Percentiles rank a stretch among this genome's conserved stretches.
These are phyloP conservation scores for Tyrophagus putrescentiae DNA, from an alignment of 1,140 invertebrate species.

Conservation along the genomic window DNA sequence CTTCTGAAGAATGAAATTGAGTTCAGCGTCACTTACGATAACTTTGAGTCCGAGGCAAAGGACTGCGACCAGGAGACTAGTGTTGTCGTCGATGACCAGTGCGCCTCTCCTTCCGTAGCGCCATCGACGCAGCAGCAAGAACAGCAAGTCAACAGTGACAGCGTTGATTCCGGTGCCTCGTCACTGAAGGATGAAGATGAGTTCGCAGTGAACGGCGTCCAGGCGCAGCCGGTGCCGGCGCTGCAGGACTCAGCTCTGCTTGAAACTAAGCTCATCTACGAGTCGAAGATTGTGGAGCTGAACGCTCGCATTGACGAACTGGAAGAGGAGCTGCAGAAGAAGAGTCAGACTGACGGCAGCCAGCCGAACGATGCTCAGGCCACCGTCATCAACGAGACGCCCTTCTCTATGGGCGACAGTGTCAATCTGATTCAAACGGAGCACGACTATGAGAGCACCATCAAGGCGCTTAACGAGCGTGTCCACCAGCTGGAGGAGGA, in stretches of 20 bases:
- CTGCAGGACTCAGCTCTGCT: too few species aligned
- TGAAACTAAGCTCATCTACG: not conserved
- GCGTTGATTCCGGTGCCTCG: not conserved
- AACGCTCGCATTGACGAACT: not conserved
- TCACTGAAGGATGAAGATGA: not conserved
- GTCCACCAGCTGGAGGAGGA: conserved; percentile 1
- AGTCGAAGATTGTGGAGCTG: conserved; percentile 6
- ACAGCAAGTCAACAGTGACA: not conserved
- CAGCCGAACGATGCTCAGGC: not conserved
- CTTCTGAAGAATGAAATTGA: too few species aligned
- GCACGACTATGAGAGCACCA: not conserved
- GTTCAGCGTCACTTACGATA: too few species aligned
- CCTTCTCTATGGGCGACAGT: not conserved
- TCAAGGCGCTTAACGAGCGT: not conserved
- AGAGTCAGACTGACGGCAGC: not conserved
- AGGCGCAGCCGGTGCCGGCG: too few species aligned
- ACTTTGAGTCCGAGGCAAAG: not conserved
- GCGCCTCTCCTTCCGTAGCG: not conserved
- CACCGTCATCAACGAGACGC: not conserved
- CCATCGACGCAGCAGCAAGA: too few species aligned
- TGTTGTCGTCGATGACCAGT: not conserved
- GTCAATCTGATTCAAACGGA: conserved; percentile 4
- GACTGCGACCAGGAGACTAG: not conserved
- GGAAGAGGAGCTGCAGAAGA: not conserved
- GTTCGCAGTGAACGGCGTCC: not conserved